A percentile compares a stretch with the other conserved stretches of the same genome.
phyloP scores from a whole-genome alignment of 2,113 vertebrate species.

The Tamias sibiricus region DNA sequence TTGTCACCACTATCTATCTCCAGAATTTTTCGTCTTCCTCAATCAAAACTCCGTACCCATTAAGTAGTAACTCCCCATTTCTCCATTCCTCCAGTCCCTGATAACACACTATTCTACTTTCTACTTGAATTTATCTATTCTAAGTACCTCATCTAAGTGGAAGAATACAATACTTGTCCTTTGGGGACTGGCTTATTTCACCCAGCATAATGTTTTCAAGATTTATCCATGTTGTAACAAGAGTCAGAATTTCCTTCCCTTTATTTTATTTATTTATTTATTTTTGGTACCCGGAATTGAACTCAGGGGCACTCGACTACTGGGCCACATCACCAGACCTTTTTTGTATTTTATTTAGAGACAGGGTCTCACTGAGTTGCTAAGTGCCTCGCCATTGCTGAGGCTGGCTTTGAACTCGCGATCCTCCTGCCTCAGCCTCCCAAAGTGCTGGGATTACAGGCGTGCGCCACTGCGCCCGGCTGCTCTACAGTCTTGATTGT shows the following conservation, averaged over 20 bases:
- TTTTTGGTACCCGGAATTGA: too few species aligned
- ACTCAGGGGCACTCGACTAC: too few species aligned
- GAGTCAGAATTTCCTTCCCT: not conserved
- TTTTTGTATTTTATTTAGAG: too few species aligned
- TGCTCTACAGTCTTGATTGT: too few species aligned
- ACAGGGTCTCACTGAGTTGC: too few species aligned
- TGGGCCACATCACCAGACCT: too few species aligned
- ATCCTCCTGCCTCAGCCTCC: too few species aligned
- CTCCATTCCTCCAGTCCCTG: not conserved
- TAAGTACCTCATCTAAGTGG: not conserved
- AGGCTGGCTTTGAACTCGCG: too few species aligned
- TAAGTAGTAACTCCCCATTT: not conserved
- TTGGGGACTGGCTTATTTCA: not conserved
- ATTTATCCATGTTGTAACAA: rapidly evolving
- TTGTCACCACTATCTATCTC: not conserved
- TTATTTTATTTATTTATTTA: too few species aligned
- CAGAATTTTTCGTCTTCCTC: not conserved
- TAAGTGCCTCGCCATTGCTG: too few species aligned
- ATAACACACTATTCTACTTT: not conserved
- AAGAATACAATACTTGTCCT: not conserved
- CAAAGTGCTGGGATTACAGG: too few species aligned
- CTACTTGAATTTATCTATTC: not conserved
- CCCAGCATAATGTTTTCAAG: not conserved
- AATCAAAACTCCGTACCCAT: not conserved
- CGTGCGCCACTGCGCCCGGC: too few species aligned